Conservation (phyloP, 2,888 invertebrate genomes). For the Platycheirus rosarum region DNA sequence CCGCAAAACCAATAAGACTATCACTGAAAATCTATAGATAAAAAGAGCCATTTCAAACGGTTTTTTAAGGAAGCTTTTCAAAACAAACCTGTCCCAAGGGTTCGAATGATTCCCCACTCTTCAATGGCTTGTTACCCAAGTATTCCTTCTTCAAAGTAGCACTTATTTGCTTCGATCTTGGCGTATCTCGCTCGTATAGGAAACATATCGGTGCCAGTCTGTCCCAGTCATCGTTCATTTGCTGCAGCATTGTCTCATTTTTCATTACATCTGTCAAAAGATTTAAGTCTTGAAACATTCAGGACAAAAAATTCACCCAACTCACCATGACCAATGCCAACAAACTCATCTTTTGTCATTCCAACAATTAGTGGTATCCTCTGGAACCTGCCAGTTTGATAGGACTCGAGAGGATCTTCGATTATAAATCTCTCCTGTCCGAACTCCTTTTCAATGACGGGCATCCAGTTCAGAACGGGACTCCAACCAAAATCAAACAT, state of each 20-base stretch:
- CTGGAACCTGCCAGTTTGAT: constrained; percentile 84
- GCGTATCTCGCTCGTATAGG: constrained; percentile 80
- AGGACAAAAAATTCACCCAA: constrained; percentile 53
- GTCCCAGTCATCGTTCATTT: constrained; percentile 78
- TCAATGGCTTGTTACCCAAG: constrained; percentile 74
- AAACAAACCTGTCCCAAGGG: constrained; percentile 72
- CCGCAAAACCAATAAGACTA: constrained; percentile 84
- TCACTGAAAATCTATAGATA: constrained; percentile 84
- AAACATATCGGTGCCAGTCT: constrained; percentile 79
- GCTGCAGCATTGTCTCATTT: constrained; percentile 83
- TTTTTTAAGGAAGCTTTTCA: neutral
- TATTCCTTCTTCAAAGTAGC: constrained; percentile 76
- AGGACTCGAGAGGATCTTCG: constrained; percentile 85
- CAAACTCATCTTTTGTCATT: constrained; percentile 87
- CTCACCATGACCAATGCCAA: constrained; percentile 84
- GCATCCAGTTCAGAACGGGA: constrained; percentile 83
- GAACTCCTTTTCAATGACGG: constrained; percentile 86
- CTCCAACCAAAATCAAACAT: constrained; percentile 80
- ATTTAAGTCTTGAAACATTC: neutral
- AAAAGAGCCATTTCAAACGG: neutral
- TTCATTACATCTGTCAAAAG: constrained; percentile 83
- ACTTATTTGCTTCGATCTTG: constrained; percentile 79
- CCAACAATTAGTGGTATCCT: constrained; percentile 87
- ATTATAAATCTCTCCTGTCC: constrained; percentile 86
- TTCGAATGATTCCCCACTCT: constrained; percentile 75